Percentiles rank a stretch among this genome's conserved stretches.
phyloP scores from a whole-genome alignment of 92 coral and sea anemone genomes.

The Actinernus sp. region DNA sequence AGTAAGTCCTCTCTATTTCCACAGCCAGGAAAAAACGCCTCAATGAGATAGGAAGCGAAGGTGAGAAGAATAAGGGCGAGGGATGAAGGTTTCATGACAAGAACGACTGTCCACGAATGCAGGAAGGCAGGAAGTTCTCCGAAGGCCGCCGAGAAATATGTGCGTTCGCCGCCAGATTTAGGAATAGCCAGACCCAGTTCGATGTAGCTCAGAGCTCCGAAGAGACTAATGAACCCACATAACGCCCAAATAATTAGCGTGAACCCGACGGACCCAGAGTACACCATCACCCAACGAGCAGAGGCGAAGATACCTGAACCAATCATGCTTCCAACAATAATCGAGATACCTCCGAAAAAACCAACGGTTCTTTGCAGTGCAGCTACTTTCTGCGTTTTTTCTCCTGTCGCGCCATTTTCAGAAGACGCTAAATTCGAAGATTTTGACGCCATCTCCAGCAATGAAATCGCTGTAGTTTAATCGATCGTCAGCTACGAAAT shows the following conservation, averaged over 20 bases:
- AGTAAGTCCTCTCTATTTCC: constrained; percentile 59
- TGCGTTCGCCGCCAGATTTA: constrained; percentile 57
- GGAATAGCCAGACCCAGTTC: constrained; percentile 67
- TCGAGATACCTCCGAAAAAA: constrained; percentile 47
- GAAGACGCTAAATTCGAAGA: too few relatives aligned
- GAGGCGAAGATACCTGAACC: constrained; percentile 76
- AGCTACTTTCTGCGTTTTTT: too few relatives aligned
- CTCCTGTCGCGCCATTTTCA: too few relatives aligned
- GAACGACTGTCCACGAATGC: constrained; percentile 70
- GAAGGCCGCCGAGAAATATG: constrained; percentile 67
- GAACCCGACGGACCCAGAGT: constrained; percentile 62
- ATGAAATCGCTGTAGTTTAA: too few relatives aligned
- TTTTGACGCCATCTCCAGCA: too few relatives aligned
- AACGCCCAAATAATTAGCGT: constrained; percentile 51
- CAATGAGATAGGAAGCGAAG: constrained; percentile 80
- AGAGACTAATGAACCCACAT: constrained; percentile 52
- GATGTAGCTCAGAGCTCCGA: constrained; percentile 61
- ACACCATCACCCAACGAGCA: constrained; percentile 53
- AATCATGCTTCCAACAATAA: constrained; percentile 64
- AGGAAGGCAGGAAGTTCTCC: constrained; percentile 85
- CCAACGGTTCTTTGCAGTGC: constrained; percentile 53
- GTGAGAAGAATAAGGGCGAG: constrained; percentile 80
- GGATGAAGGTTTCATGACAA: constrained; percentile 77
- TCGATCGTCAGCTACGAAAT: too few relatives aligned
- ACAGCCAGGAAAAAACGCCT: constrained; percentile 90